These are phyloP conservation scores for Eupithecia dodoneata DNA, from an alignment of 2,888 invertebrate species.

Conservation along the genomic window DNA sequence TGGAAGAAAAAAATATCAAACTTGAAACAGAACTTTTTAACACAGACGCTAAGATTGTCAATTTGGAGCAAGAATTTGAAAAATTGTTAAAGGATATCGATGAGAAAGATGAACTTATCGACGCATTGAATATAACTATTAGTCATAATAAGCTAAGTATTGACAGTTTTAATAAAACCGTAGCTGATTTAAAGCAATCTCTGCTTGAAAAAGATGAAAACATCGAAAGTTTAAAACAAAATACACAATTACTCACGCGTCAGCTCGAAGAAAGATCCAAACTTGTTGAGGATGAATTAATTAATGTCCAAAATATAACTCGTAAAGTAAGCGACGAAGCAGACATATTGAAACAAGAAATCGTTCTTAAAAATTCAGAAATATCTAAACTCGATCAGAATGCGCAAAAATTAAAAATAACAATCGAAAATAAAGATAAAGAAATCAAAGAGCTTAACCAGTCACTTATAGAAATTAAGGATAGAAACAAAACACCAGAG, in stretches of 20 bases:
- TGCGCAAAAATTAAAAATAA: conserved; percentile 49
- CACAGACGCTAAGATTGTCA: conserved; percentile 64
- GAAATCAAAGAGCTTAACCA: conserved; percentile 72
- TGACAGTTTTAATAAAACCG: conserved; percentile 52
- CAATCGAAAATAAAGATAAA: conserved; percentile 64
- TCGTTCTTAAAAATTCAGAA: conserved; percentile 57
- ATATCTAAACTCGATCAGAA: conserved; percentile 56
- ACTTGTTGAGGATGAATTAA: conserved; percentile 58
- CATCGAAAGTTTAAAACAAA: conserved; percentile 59
- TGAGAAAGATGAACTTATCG: conserved; percentile 73
- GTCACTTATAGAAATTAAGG: conserved; percentile 65
- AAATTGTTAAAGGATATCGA: conserved; percentile 66
- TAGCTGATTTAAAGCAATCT: conserved; percentile 58
- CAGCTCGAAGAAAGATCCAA: conserved; percentile 49
- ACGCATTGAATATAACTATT: conserved; percentile 61
- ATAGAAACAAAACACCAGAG: conserved; percentile 63
- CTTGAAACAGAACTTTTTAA: conserved; percentile 63
- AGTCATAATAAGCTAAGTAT: conserved; percentile 56
- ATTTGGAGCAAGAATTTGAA: conserved; percentile 73
- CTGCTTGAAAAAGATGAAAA: conserved; percentile 62
- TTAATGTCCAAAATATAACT: conserved; percentile 59
- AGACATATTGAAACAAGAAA: conserved; percentile 58
- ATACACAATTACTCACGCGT: conserved; percentile 51
- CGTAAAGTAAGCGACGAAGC: conserved; percentile 63
- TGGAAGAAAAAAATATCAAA: conserved; percentile 54